Conservation (phyloP, 2,888 invertebrate genomes). For the Ophraella communa region DNA sequence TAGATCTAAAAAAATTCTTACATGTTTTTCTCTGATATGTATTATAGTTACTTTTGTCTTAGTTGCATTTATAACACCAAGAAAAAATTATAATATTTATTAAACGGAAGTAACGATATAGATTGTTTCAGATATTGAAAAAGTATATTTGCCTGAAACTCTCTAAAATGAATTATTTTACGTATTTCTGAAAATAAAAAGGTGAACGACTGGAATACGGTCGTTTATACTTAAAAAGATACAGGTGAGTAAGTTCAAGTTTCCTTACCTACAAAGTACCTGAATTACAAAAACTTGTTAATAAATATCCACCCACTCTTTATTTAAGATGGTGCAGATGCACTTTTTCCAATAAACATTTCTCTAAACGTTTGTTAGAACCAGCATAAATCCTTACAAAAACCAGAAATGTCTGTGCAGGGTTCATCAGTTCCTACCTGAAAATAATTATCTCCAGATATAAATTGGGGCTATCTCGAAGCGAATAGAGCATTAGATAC, state of each 20-base stretch:
- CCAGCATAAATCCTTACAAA: not conserved
- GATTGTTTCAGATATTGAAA: not conserved
- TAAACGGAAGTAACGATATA: not conserved
- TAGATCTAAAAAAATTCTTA: too few species aligned
- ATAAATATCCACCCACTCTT: not conserved
- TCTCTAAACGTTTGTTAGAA: not conserved
- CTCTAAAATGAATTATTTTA: not conserved
- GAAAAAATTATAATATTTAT: too few species aligned
- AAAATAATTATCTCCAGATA: conserved; percentile 15
- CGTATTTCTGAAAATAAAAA: not conserved
- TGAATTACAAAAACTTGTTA: not conserved
- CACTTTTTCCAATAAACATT: not conserved
- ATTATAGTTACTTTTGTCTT: not conserved
- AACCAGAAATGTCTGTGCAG: conserved; percentile 2
- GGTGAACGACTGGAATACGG: too few species aligned
- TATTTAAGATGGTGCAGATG: not conserved
- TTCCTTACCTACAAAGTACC: not conserved
- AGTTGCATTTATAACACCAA: too few species aligned
- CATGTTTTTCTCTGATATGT: too few species aligned
- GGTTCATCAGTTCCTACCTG: conserved; percentile 18
- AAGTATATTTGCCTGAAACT: not conserved
- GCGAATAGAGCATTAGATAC: conserved; percentile 18
- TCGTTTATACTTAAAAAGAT: not conserved
- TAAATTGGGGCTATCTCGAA: conserved; percentile 19
- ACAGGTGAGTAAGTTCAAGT: not conserved